Conservation (phyloP, 2,113 vertebrate genomes). For the Thunnus thynnus region DNA sequence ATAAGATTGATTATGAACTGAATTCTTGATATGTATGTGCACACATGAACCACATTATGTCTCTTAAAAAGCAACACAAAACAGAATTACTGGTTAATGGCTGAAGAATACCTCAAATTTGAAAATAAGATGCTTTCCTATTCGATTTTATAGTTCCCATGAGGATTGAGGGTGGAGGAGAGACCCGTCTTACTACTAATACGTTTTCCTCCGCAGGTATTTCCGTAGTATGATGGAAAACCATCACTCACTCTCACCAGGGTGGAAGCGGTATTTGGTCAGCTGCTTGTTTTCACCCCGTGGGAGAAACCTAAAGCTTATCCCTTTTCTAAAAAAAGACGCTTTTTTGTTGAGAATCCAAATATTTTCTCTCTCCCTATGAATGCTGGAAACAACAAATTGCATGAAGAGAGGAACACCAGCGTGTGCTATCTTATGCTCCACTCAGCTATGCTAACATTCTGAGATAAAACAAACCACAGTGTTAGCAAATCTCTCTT, state of each 20-base stretch:
- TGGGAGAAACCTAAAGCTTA: slow-evolving; percentile 39
- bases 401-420: not conserved
- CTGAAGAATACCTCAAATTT: not conserved
- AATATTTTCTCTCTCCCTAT: slow-evolving; percentile 26
- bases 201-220: slow-evolving; percentile 57
- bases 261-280: slow-evolving; percentile 66
- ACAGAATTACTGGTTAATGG: not conserved
- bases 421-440: not conserved
- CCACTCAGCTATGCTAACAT: not conserved
- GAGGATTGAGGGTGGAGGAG: slow-evolving; percentile 10
- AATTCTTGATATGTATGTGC: not conserved
- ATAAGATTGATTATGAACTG: not conserved
- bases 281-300: slow-evolving; percentile 61
- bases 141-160: slow-evolving; percentile 1
- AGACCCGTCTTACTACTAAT: not conserved
- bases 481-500: no score
- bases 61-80: not conserved
- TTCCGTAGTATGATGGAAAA: slow-evolving; percentile 62
- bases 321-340: slow-evolving; percentile 23
- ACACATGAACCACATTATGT: not conserved
- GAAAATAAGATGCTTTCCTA: slow-evolving; percentile 19
- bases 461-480: slow-evolving; percentile 5
- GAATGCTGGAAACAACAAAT: slow-evolving; percentile 24
- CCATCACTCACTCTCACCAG: slow-evolving; percentile 41
- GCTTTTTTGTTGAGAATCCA: slow-evolving; percentile 31